A percentile compares a stretch with the other conserved stretches of the same genome.
Evolutionary conservation across 2,797 vertebrate species (phyloP).

Genomic region (Phrynocephalus guinanensis): DNA sequence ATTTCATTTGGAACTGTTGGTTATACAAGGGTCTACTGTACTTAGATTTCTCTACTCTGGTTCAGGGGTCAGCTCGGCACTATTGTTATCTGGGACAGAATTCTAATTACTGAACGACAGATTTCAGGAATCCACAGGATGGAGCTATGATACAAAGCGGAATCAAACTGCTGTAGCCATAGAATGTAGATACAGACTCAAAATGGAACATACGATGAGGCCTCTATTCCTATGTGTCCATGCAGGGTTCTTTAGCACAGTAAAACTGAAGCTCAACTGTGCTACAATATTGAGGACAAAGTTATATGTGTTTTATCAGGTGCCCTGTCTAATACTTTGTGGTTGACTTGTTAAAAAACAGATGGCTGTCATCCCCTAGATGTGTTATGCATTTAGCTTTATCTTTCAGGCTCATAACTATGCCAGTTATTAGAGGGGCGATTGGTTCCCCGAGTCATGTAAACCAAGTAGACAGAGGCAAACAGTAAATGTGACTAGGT

Average conservation of each 20-base stretch:
- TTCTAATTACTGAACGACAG: too few relatives aligned
- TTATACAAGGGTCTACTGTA: too few relatives aligned
- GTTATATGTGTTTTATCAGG: neutral
- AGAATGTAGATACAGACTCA: too few relatives aligned
- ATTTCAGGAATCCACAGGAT: too few relatives aligned
- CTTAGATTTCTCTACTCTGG: too few relatives aligned
- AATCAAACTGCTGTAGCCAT: too few relatives aligned
- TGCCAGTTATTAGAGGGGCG: slow-evolving; percentile 29
- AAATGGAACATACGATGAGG: neutral
- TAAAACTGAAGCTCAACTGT: neutral
- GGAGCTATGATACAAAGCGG: too few relatives aligned
- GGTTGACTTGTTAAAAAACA: neutral
- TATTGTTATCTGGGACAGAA: too few relatives aligned
- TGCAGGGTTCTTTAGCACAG: neutral
- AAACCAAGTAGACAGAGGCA: slow-evolving; percentile 54
- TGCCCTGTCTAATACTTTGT: neutral
- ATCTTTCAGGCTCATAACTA: slow-evolving; percentile 31
- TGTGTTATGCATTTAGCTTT: slow-evolving; percentile 30
- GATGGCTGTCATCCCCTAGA: neutral
- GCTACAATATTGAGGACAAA: neutral
- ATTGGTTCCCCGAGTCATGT: slow-evolving; percentile 50
- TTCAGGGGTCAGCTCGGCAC: neutral
- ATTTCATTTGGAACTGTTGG: too few relatives aligned
- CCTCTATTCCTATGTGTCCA: neutral
- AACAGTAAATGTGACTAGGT: slow-evolving; percentile 11